These are phyloP conservation scores for Virgularia gustaviana DNA, from an alignment of 92 coral and sea anemone species.

Conservation along the genomic window DNA sequence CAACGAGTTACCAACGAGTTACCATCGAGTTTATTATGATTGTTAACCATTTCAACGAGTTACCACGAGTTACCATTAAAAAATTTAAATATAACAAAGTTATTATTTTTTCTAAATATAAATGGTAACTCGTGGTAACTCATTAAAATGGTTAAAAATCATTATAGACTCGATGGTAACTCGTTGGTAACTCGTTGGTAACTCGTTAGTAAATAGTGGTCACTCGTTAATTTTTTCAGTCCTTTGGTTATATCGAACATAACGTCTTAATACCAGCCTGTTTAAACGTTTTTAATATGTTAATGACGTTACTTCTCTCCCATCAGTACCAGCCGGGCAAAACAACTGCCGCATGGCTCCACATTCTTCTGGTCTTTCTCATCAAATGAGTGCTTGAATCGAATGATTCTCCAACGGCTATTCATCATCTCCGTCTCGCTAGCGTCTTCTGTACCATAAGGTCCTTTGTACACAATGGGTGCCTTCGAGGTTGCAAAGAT, in stretches of 20 bases:
- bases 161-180: background rate
- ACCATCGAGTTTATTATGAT: background rate
- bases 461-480: conserved; percentile 3
- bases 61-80: conserved; percentile 8
- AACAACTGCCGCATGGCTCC: conserved; percentile 13
- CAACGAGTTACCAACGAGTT: conserved; percentile 27
- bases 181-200: conserved; percentile 4
- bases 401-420: conserved; percentile 3
- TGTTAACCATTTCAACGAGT: background rate
- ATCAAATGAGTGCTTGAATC: background rate
- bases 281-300: background rate
- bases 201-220: background rate
- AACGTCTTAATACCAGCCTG: background rate
- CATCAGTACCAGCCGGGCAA: conserved; percentile 1
- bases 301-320: background rate
- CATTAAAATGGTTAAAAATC: background rate
- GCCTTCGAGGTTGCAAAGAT: conserved; percentile 2
- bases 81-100: background rate
- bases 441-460: conserved; percentile 3
- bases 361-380: conserved; percentile 7
- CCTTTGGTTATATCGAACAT: background rate
- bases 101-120: background rate
- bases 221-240: background rate
- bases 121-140: conserved; percentile 19
- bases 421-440: conserved; percentile 20